Conservation (phyloP, 2,113 vertebrate species). For the Myotis davidii region DNA sequence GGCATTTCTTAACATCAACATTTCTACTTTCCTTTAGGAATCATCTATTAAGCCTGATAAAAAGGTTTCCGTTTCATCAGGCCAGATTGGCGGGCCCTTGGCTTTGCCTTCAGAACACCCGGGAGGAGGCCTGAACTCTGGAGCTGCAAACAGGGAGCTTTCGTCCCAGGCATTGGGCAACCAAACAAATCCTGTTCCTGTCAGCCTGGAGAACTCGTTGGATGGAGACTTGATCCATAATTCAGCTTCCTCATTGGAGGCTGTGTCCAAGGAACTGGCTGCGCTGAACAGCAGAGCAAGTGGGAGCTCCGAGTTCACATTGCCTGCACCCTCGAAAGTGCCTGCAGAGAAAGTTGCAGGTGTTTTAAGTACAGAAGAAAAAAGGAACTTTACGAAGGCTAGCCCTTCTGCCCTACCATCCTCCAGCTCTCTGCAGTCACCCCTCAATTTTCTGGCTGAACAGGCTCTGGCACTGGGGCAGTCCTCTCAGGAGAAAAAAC, state of each 20-base stretch:
- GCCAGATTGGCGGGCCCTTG: conserved; percentile 77
- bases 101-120: conserved; percentile 81
- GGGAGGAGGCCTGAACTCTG: conserved; percentile 77
- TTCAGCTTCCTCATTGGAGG: conserved; percentile 83
- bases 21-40: conserved; percentile 81
- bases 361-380: conserved; percentile 83
- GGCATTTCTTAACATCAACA: background rate
- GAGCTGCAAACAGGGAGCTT: conserved; percentile 75
- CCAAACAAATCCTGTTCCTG: conserved; percentile 63
- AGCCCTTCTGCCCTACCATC: conserved; percentile 77
- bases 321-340: conserved; percentile 72
- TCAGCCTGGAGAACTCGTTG: conserved; percentile 84
- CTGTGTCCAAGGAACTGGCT: conserved; percentile 85
- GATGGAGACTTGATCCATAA: conserved; percentile 83
- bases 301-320: conserved; percentile 81
- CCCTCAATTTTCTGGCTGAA: conserved; percentile 88
- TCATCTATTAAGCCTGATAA: conserved; percentile 84
- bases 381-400: conserved; percentile 84
- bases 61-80: conserved; percentile 78
- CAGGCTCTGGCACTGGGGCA: conserved; percentile 86
- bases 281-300: conserved; percentile 81
- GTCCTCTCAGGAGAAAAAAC: conserved; percentile 87
- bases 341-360: conserved; percentile 81
- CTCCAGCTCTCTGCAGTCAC: conserved; percentile 84
- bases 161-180: conserved; percentile 69